These are phyloP conservation scores for Cephalotes varians DNA, from an alignment of 2,888 invertebrate species.

Conservation along the genomic window DNA sequence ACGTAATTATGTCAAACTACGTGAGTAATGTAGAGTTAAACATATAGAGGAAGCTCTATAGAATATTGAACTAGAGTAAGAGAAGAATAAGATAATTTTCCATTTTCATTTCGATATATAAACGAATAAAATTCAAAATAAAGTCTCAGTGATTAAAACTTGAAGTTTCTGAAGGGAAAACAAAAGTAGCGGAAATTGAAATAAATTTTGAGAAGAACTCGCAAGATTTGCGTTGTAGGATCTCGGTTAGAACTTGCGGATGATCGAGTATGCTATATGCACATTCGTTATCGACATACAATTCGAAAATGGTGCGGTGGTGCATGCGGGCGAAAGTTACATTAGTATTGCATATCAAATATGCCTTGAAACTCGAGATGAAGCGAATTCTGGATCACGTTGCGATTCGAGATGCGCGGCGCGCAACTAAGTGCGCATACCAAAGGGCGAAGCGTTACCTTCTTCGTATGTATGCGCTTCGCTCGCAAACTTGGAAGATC, in stretches of 20 bases:
- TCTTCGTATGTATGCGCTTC: constrained; percentile 41
- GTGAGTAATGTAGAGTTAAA: too few species aligned
- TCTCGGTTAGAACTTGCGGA: background rate
- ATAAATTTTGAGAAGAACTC: background rate
- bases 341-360: constrained; percentile 38
- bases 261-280: background rate
- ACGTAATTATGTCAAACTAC: too few species aligned
- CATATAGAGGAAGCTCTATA: background rate
- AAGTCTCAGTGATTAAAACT: background rate
- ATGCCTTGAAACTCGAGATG: constrained; percentile 40
- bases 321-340: constrained; percentile 20
- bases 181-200: background rate
- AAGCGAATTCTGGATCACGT: constrained; percentile 37
- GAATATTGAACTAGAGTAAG: background rate
- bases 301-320: constrained; percentile 22
- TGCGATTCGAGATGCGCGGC: constrained; percentile 40
- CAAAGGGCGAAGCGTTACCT: constrained; percentile 7
- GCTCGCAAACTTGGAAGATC: constrained; percentile 41
- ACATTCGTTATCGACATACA: background rate
- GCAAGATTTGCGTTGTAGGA: background rate
- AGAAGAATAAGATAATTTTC: background rate
- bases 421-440: constrained; percentile 41
- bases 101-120: background rate
- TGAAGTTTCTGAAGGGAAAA: background rate
- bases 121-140: background rate